Conservation (phyloP, 2,888 invertebrate species). For the Noctua comes region DNA sequence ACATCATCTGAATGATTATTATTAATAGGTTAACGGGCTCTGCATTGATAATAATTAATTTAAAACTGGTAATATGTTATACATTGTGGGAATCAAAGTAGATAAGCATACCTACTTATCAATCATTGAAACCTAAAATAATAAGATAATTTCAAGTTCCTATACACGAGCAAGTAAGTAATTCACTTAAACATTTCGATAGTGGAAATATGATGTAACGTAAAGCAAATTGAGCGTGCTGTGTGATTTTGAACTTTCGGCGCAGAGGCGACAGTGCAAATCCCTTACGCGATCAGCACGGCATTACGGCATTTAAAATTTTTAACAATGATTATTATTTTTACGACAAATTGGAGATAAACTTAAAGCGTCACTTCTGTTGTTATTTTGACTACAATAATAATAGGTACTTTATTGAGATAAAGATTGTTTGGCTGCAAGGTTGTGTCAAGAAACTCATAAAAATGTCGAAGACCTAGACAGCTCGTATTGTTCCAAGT, state of each 20-base stretch:
- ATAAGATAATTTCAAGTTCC: not conserved
- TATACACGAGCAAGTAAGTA: not conserved
- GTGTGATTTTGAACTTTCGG: not conserved
- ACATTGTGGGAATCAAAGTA: not conserved
- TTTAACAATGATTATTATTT: not conserved
- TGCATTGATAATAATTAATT: slow-evolving; percentile 21
- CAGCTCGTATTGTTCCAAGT: slow-evolving; percentile 4
- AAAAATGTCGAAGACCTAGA: slow-evolving; percentile 21
- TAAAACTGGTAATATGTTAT: not conserved
- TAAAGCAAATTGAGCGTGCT: not conserved
- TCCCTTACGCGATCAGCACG: not conserved
- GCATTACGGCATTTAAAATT: not conserved
- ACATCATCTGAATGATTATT: not conserved
- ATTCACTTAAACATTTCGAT: slow-evolving; percentile 1
- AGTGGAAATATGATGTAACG: not conserved
- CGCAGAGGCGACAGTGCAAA: not conserved
- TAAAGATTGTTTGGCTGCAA: slow-evolving; percentile 31
- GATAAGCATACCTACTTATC: slow-evolving; percentile 13
- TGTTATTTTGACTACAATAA: slow-evolving; percentile 31
- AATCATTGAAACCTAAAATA: slow-evolving; percentile 12
- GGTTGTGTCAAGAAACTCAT: slow-evolving; percentile 47
- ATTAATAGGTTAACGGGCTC: not conserved
- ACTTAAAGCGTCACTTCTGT: not conserved
- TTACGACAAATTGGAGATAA: slow-evolving; percentile 26
- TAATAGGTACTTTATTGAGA: slow-evolving; percentile 14